Conservation (phyloP, 2,888 invertebrate species). For the Microctonus hyperodae region DNA sequence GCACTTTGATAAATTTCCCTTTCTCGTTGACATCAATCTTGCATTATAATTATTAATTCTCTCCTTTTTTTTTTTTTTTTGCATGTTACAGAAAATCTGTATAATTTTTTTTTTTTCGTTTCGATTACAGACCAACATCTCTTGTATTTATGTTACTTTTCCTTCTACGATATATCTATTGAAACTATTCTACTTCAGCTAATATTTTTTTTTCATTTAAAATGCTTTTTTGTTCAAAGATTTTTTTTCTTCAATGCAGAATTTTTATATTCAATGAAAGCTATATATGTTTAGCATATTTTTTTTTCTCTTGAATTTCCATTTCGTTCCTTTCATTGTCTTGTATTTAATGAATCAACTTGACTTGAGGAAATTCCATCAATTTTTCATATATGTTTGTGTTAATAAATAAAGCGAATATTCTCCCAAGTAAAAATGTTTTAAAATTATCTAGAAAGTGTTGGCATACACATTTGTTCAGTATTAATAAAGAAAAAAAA, state of each 20-base stretch:
- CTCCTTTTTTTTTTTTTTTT: not conserved
- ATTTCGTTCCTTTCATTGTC: not conserved
- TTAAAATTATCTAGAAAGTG: constrained; percentile 8
- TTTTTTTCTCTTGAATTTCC: constrained; percentile 10
- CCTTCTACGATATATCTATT: constrained; percentile 45
- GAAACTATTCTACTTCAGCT: constrained; percentile 49
- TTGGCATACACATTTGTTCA: not conserved
- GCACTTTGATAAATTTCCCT: constrained; percentile 25
- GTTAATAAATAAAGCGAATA: too few relatives aligned
- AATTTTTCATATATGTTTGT: constrained; percentile 27
- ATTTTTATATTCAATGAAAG: constrained; percentile 27
- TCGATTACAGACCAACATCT: constrained; percentile 36
- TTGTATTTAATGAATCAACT: too few relatives aligned
- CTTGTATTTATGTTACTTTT: constrained; percentile 33
- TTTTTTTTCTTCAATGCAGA: constrained; percentile 50
- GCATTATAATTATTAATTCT: not conserved
- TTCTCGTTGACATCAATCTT: not conserved
- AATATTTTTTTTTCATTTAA: constrained; percentile 43
- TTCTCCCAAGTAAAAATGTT: constrained; percentile 38
- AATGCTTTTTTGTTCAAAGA: constrained; percentile 45
- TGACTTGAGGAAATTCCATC: not conserved
- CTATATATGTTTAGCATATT: constrained; percentile 50
- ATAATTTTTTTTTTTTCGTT: not conserved
- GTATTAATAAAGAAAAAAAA: too few relatives aligned
- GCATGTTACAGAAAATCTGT: not conserved